Evolutionary conservation across 2,113 vertebrate species (phyloP).

Genomic region (Donacobius atricapilla): DNA sequence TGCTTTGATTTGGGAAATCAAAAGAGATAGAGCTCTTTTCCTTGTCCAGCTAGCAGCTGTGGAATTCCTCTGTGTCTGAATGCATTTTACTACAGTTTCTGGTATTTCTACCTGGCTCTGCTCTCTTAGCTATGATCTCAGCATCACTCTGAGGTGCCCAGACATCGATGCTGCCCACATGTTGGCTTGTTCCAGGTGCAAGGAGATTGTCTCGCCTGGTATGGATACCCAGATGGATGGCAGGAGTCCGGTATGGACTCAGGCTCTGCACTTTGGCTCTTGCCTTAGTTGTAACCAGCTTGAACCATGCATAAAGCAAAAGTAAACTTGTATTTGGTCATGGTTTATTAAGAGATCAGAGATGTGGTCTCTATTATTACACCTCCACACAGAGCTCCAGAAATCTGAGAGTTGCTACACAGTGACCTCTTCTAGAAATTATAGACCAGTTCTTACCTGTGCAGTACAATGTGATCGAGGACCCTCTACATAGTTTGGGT

Average conservation of each 20-base stretch:
- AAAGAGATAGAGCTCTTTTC: background rate
- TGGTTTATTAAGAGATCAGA: background rate
- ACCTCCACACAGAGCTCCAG: background rate
- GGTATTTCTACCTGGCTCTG: background rate
- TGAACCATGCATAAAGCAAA: background rate
- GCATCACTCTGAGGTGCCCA: background rate
- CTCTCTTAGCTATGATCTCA: background rate
- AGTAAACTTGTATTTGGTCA: background rate
- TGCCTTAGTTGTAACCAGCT: background rate
- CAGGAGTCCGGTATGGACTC: background rate
- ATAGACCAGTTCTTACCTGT: background rate
- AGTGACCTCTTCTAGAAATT: background rate
- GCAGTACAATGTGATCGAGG: background rate
- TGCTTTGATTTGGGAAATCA: background rate
- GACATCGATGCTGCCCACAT: accelerated
- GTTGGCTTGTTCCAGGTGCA: background rate
- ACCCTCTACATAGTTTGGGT: background rate
- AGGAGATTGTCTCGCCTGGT: background rate
- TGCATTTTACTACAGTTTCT: background rate
- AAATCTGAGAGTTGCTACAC: accelerated
- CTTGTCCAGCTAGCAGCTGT: background rate
- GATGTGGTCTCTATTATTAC: background rate
- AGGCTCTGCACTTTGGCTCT: background rate
- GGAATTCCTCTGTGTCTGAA: background rate
- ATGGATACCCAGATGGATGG: background rate